These are phyloP conservation scores for Bombus picipes DNA, from an alignment of 1,140 invertebrate species.

Conservation along the genomic window DNA sequence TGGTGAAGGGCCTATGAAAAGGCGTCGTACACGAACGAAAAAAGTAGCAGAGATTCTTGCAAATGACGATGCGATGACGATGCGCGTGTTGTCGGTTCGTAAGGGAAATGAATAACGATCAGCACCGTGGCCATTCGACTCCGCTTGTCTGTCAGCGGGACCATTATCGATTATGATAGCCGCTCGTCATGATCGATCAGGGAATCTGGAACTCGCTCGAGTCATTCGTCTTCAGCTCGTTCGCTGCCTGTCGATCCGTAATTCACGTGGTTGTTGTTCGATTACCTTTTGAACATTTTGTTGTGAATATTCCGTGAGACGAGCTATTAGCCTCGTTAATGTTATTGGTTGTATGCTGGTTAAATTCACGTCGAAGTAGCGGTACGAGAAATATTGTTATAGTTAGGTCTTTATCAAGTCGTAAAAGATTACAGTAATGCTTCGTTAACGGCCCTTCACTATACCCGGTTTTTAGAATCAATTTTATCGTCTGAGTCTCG, in stretches of 20 bases:
- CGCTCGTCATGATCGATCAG: conserved; percentile 62
- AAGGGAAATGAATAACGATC: conserved; percentile 64
- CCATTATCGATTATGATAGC: conserved; percentile 66
- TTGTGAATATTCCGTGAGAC: background rate
- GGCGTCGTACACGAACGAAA: conserved; percentile 1
- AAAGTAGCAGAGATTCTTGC: conserved; percentile 44
- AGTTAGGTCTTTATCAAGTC: background rate
- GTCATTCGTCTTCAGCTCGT: conserved; percentile 42
- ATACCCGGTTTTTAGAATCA: too few relatives aligned
- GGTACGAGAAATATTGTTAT: conserved; percentile 6
- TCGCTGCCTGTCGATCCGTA: background rate
- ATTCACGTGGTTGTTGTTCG: background rate
- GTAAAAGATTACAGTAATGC: background rate
- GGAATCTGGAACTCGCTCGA: conserved; percentile 40
- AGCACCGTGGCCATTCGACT: conserved; percentile 44
- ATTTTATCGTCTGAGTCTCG: accelerated
- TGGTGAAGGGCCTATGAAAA: background rate
- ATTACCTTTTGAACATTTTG: background rate
- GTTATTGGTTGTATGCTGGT: background rate
- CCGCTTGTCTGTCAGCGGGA: conserved; percentile 48
- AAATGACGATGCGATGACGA: conserved; percentile 72
- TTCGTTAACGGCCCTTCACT: too few relatives aligned
- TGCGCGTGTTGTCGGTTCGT: conserved; percentile 56
- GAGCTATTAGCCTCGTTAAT: background rate
- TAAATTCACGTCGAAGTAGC: background rate